Evolutionary conservation across 2,888 invertebrate genomes (phyloP).

Genomic region (Dioctria rufipes): DNA sequence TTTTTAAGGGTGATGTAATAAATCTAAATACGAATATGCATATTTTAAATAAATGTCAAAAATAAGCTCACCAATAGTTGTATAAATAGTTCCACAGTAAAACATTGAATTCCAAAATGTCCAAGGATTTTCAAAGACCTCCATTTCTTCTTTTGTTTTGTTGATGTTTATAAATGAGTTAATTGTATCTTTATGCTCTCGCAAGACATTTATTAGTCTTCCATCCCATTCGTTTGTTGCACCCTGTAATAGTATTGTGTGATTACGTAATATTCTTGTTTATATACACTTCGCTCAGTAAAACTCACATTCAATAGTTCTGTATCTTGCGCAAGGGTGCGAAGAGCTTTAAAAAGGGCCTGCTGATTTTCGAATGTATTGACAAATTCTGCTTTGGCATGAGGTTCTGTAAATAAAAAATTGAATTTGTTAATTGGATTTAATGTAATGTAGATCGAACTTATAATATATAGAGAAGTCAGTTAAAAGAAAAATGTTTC

Average conservation of each 20-base stretch:
- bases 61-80: conserved; percentile 84
- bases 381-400: conserved; percentile 59
- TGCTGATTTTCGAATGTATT: conserved; percentile 62
- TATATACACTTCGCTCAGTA: background rate
- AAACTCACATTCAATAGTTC: conserved; percentile 64
- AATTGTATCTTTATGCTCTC: conserved; percentile 74
- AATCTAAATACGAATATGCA: too few species aligned
- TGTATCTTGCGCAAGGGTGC: conserved; percentile 67
- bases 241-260: conserved; percentile 62
- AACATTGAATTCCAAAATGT: conserved; percentile 90
- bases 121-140: conserved; percentile 76
- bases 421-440: too few species aligned
- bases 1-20: too few species aligned
- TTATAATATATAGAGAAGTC: too few species aligned
- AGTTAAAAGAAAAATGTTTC: too few species aligned
- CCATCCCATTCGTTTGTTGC: conserved; percentile 72
- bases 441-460: too few species aligned
- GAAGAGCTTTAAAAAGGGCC: conserved; percentile 65
- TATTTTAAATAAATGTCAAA: background rate
- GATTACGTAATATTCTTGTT: conserved; percentile 31
- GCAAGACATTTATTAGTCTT: conserved; percentile 71
- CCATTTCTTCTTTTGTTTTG: conserved; percentile 62
- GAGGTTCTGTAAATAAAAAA: conserved; percentile 60
- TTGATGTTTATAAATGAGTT: conserved; percentile 63
- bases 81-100: conserved; percentile 89